Evolutionary conservation across 2,113 vertebrate genomes (phyloP).

Genomic region (Daubentonia madagascariensis): DNA sequence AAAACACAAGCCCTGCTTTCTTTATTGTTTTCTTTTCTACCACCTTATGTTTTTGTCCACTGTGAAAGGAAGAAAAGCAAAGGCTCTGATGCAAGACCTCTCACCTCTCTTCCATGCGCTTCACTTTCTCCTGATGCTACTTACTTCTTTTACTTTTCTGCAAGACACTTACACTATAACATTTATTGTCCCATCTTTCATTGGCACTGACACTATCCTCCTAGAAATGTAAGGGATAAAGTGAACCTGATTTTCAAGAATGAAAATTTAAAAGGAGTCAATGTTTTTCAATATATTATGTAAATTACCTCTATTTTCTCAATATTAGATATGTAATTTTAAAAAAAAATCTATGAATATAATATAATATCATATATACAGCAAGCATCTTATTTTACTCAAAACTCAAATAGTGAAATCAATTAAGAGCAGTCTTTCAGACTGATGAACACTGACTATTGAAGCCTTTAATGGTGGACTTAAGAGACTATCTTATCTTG

Average conservation of each 20-base stretch:
- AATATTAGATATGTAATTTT: not conserved
- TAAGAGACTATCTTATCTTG: not conserved
- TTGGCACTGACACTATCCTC: not conserved
- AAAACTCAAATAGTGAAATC: not conserved
- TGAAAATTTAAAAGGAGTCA: not conserved
- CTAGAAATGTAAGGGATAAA: not conserved
- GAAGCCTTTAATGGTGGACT: too few species aligned
- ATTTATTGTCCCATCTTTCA: not conserved
- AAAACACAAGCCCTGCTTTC: not conserved
- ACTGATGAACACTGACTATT: not conserved
- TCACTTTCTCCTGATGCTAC: not conserved
- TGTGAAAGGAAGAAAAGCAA: not conserved
- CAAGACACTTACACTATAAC: not conserved
- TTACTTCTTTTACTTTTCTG: not conserved
- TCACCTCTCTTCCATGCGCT: too few species aligned
- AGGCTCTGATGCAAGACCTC: not conserved
- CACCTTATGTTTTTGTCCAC: not conserved
- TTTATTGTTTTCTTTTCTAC: not conserved
- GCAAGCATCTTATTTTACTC: not conserved
- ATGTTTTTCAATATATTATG: not conserved
- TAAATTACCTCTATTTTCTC: not conserved
- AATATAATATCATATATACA: not conserved
- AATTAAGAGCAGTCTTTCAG: not conserved
- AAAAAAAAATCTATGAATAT: not conserved
- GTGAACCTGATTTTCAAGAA: not conserved